These are phyloP conservation scores for Pygmarrhopalites habei DNA, from an alignment of 1,140 invertebrate genomes.

Conservation along the genomic window DNA sequence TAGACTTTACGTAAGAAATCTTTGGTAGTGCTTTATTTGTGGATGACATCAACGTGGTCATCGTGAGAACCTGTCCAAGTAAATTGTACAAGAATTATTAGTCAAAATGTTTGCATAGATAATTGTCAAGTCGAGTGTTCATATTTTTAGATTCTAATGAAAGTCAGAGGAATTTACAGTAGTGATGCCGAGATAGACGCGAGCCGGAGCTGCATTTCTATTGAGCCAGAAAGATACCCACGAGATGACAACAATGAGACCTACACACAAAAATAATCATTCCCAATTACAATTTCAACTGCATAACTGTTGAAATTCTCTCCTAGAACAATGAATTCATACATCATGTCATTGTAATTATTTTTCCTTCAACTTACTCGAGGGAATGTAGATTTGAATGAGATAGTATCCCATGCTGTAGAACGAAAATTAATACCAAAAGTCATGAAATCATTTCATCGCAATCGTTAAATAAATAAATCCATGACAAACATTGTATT, in stretches of 20 bases:
- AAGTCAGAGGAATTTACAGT: too few relatives aligned
- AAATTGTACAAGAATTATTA: too few relatives aligned
- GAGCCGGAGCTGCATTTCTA: constrained; percentile 89
- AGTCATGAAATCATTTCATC: too few relatives aligned
- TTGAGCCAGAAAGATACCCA: constrained; percentile 96
- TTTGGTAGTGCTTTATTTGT: constrained; percentile 95
- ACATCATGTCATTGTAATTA: too few relatives aligned
- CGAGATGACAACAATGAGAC: constrained; percentile 96
- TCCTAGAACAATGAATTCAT: too few relatives aligned
- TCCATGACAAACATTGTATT: too few relatives aligned
- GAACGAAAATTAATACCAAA: too few relatives aligned
- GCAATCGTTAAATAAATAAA: too few relatives aligned
- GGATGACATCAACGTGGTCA: constrained; percentile 97
- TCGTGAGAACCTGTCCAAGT: constrained; percentile 69
- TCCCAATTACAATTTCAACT: not conserved
- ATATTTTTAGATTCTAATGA: too few relatives aligned
- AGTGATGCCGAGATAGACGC: constrained; percentile 92
- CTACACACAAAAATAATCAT: constrained; percentile 41
- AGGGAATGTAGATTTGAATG: constrained; percentile 98
- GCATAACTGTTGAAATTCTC: not conserved
- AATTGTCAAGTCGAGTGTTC: too few relatives aligned
- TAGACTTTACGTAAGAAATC: constrained; percentile 97
- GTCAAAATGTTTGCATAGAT: too few relatives aligned
- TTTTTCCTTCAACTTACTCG: constrained; percentile 48
- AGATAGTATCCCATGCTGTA: constrained; percentile 99